These are phyloP conservation scores for Chloroceryle inda DNA, from an alignment of 2,797 vertebrate species.

Conservation along the genomic window DNA sequence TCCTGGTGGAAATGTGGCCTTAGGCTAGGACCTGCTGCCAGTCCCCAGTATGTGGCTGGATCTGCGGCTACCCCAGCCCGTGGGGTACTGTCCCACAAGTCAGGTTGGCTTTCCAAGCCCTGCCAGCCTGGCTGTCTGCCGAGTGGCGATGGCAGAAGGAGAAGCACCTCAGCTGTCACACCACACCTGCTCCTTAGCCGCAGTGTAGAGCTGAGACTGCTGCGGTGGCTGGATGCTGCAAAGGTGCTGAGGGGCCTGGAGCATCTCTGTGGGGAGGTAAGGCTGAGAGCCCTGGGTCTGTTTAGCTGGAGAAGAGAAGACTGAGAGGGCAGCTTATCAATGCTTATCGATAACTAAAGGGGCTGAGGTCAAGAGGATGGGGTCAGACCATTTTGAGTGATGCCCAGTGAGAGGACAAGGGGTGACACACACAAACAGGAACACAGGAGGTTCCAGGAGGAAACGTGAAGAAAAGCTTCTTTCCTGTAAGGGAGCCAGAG, in stretches of 20 bases:
- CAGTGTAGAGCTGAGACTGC: not conserved
- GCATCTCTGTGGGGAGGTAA: not conserved
- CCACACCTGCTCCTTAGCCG: not conserved
- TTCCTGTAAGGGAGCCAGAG: not conserved
- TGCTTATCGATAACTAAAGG: not conserved
- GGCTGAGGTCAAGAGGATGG: not conserved
- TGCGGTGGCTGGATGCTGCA: not conserved
- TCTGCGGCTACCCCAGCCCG: not conserved
- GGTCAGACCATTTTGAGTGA: not conserved
- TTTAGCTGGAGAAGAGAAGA: not conserved
- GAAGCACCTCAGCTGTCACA: not conserved
- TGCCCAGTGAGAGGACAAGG: not conserved
- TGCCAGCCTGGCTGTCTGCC: not conserved
- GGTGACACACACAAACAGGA: not conserved
- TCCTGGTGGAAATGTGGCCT: not conserved
- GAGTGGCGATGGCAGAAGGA: not conserved
- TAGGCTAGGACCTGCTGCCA: not conserved
- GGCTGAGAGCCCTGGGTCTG: not conserved
- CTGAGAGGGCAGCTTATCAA: not conserved
- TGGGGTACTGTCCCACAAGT: not conserved
- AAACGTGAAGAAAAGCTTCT: not conserved
- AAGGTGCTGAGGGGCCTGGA: not conserved
- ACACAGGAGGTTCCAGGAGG: not conserved
- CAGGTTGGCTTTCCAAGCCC: not conserved
- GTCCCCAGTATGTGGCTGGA: not conserved